Base-by-base conservation (phyloP, 2,888 invertebrate species). In the Lochmaea capreae region DNA sequence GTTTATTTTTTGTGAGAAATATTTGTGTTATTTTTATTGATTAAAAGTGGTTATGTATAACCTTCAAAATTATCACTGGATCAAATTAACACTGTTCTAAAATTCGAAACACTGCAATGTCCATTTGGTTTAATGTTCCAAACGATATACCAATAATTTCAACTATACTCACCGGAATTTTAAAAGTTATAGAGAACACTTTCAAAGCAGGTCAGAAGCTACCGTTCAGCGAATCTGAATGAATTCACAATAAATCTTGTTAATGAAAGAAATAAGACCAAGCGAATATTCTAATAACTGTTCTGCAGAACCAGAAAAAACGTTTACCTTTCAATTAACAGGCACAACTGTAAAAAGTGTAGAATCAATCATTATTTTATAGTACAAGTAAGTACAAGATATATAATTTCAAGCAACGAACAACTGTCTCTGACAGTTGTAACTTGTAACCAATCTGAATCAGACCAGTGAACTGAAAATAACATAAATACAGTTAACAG, bases 311-410 rank as follows among this genome's bases (percentile, higher is more conserved):
- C 33, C 33, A 54, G 11, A 1, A 16, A 18, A 54, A 54, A n/a
- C 6, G 6, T 18, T 10, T 54, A 3, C 18, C 1, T 54, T 54
- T 54, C 52, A 54, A 9, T 54, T 8, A 54, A 54, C 18, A 18
- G 16, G 3, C 18, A 54, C 18, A 54, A 54, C 54, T 54, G 54
- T 54, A 54, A 54, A 54, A 54, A 54, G 16, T 54, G 54, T 54
- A 54, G 10, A 18, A 54, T 49, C 12, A 49, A 14, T 49, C 46
- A 49, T 14, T 49, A 26, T 26, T 26, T 49, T 14, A 49, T 49
- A 5, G 2, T 3, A 49, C 5, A 22, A 22, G 1, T 22, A 22
- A 14, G n/a, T 26, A 49, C 14, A 2, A 49, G 1, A 1, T n/a
- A 5, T 14, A 14, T n/a, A n/a, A n/a, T n/a, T n/a, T n/a, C n/a